These are phyloP conservation scores for Protobothrops mucrosquamatus DNA, from an alignment of 2,113 vertebrate species.

Conservation along the genomic window DNA sequence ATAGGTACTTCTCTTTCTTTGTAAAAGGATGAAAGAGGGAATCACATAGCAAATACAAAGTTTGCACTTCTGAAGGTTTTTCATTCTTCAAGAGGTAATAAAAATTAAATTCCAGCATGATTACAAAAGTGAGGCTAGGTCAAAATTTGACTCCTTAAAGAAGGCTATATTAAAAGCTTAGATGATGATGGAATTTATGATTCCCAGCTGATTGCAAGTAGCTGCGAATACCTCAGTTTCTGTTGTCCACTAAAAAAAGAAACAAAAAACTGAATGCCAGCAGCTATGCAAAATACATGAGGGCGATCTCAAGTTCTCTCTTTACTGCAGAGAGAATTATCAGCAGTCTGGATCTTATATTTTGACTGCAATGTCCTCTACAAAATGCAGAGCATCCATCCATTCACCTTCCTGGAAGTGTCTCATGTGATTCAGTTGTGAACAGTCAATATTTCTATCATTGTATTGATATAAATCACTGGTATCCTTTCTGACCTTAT, in stretches of 20 bases:
- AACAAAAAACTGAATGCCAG: not conserved
- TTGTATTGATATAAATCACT: not conserved
- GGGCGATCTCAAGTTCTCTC: not conserved
- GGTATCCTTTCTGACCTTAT: not conserved
- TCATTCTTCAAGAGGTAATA: not conserved
- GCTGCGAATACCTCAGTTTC: not conserved
- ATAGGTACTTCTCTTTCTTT: not conserved
- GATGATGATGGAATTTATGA: not conserved
- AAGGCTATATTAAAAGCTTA: not conserved
- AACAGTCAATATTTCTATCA: not conserved
- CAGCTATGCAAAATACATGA: not conserved
- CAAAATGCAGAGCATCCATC: not conserved
- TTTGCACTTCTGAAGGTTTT: not conserved
- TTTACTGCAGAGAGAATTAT: not conserved
- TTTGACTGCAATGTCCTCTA: not conserved
- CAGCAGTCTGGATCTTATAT: not conserved
- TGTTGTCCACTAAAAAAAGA: not conserved
- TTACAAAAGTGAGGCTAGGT: not conserved
- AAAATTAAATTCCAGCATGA: not conserved
- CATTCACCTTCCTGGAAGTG: not conserved
- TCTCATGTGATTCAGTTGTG: not conserved
- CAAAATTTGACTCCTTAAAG: not conserved
- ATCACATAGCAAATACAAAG: not conserved
- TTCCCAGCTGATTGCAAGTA: not conserved
- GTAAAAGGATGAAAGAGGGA: not conserved